phyloP scores from a whole-genome alignment of 2,888 invertebrate species.

The Maniola hyperantus region DNA sequence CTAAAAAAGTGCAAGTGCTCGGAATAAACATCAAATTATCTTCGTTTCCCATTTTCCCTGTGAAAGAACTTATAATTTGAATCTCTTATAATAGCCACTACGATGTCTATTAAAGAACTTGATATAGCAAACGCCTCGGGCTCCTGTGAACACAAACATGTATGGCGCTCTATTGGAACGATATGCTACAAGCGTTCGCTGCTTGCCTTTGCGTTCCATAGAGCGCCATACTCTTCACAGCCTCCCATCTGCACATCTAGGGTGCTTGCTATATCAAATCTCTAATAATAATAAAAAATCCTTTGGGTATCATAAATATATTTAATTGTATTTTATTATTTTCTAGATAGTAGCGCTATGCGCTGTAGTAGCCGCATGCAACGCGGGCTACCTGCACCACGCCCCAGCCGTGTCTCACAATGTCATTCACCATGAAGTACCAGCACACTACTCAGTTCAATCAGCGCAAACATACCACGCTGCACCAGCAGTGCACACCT shows the following conservation, averaged over 20 bases:
- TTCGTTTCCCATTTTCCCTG: neutral
- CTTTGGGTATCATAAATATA: neutral
- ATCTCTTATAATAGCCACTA: neutral
- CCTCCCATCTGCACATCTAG: too few species aligned
- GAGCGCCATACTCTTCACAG: too few species aligned
- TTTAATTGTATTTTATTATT: constrained; percentile 26
- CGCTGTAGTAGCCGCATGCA: constrained; percentile 66
- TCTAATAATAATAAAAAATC: too few species aligned
- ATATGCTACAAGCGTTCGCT: too few species aligned
- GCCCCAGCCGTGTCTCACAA: constrained; percentile 76
- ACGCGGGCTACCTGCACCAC: constrained; percentile 70
- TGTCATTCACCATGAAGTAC: constrained; percentile 67
- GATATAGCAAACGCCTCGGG: too few species aligned
- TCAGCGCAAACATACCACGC: constrained; percentile 47
- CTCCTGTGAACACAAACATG: too few species aligned
- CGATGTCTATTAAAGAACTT: neutral
- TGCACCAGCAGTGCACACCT: constrained; percentile 44
- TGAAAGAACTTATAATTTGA: neutral
- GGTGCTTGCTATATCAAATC: too few species aligned
- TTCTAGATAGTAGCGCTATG: constrained; percentile 62
- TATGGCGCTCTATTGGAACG: too few species aligned
- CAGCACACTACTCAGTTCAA: constrained; percentile 56
- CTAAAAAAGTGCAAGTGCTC: neutral
- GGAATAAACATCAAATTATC: neutral
- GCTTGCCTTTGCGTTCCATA: too few species aligned